Conservation (phyloP, 2,888 invertebrate genomes). For the Torymus aiolomorphi region DNA sequence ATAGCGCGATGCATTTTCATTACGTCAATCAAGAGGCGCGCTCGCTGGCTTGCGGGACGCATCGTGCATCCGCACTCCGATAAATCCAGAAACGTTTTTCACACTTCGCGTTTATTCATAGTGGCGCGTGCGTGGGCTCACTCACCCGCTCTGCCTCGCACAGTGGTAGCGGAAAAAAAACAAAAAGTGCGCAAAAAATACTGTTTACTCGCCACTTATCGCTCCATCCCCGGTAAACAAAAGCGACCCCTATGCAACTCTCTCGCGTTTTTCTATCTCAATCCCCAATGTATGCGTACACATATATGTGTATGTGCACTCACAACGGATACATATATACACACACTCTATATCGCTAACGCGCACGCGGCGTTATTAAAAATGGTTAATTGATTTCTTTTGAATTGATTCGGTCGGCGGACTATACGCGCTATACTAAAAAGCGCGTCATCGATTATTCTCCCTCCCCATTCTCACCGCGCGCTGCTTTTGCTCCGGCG, state of each 20-base stretch:
- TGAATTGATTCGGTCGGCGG: not conserved
- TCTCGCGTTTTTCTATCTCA: not conserved
- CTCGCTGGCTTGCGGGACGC: no score
- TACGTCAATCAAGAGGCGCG: conserved; percentile 25
- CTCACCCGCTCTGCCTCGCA: no score
- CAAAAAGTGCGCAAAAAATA: conserved; percentile 2
- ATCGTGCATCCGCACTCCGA: conserved; percentile 3
- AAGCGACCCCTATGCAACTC: not conserved
- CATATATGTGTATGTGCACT: not conserved
- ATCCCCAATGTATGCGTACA: conserved; percentile 7
- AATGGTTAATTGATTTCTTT: conserved; percentile 52
- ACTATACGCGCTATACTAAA: not conserved
- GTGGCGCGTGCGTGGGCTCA: no score
- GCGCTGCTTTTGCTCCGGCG: not conserved
- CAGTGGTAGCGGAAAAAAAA: not conserved
- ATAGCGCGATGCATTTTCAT: conserved; percentile 35
- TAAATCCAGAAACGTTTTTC: conserved; percentile 39
- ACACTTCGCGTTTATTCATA: conserved; percentile 3
- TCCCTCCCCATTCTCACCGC: not conserved
- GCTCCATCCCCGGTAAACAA: conserved; percentile 32
- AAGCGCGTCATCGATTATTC: conserved; percentile 49
- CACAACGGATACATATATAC: not conserved
- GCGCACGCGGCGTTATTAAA: conserved; percentile 36
- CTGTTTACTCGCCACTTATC: conserved; percentile 35
- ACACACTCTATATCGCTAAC: not conserved